Percentiles rank a stretch among this genome's conserved stretches.
These are phyloP conservation scores for Psittacula cyanocephala DNA, from an alignment of 2,113 vertebrate species.

Conservation along the genomic window DNA sequence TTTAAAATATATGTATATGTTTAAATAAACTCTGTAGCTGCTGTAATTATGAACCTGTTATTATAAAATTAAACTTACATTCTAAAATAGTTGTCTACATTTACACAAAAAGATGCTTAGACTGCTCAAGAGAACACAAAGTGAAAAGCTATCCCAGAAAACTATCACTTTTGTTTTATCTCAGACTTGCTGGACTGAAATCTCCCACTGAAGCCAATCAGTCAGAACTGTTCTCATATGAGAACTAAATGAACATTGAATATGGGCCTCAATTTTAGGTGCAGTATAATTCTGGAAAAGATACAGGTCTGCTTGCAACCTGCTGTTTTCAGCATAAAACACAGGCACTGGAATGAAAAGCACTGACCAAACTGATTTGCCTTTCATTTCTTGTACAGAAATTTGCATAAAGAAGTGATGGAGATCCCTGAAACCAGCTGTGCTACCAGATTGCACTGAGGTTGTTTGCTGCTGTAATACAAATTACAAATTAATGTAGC, in stretches of 20 bases:
- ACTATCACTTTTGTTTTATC: neutral
- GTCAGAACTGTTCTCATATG: neutral
- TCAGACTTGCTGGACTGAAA: neutral
- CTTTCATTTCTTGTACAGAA: neutral
- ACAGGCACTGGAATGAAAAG: neutral
- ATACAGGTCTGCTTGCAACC: neutral
- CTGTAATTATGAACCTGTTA: neutral
- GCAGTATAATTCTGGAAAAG: neutral
- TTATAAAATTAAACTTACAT: neutral
- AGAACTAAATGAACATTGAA: neutral
- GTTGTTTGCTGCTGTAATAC: neutral
- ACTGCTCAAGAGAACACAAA: neutral
- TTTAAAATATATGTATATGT: neutral
- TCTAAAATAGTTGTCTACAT: neutral
- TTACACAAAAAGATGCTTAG: neutral
- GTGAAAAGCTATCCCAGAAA: neutral
- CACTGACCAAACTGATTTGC: neutral
- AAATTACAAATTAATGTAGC: neutral
- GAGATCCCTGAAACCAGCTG: slow-evolving; percentile 9
- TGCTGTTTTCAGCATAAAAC: neutral
- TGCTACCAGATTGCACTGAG: neutral
- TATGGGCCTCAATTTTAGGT: neutral
- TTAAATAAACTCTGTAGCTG: neutral
- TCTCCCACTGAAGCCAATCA: neutral
- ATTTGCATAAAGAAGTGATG: neutral